Percentiles rank a stretch among this genome's conserved stretches.
These are phyloP conservation scores for Acrocyrtus sp. DNA, from an alignment of 2,888 invertebrate species.

Conservation along the genomic window DNA sequence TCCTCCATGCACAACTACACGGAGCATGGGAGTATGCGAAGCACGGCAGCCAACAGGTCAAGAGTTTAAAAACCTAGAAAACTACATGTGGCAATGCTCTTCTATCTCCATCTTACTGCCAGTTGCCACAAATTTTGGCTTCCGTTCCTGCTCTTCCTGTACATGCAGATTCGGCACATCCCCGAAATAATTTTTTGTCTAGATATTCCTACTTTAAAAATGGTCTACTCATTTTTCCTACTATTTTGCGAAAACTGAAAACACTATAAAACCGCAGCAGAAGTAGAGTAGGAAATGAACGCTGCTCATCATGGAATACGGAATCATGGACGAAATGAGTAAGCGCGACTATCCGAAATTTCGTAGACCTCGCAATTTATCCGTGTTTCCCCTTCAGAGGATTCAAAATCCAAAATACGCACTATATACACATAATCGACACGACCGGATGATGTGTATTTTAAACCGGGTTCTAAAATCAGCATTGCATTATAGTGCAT, in stretches of 20 bases:
- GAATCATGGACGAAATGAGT: neutral
- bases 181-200: slow-evolving; percentile 28
- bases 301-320: neutral
- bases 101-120: neutral
- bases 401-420: too few relatives aligned
- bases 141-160: slow-evolving; percentile 11
- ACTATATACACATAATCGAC: too few relatives aligned
- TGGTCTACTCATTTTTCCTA: neutral
- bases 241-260: too few relatives aligned
- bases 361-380: neutral
- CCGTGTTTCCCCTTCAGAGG: neutral
- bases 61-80: slow-evolving; percentile 52
- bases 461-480: too few relatives aligned
- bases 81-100: slow-evolving; percentile 34
- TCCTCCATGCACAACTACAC: neutral
- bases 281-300: neutral
- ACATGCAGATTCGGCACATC: slow-evolving; percentile 30
- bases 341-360: neutral
- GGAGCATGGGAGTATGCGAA: neutral
- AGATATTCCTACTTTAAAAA: slow-evolving; percentile 9
- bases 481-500: too few relatives aligned
- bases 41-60: slow-evolving; percentile 36
- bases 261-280: too few relatives aligned
- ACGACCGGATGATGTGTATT: too few relatives aligned
- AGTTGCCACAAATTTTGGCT: slow-evolving; percentile 28